Conservation (phyloP, 2,888 invertebrate genomes). For the Catocala sponsa region DNA sequence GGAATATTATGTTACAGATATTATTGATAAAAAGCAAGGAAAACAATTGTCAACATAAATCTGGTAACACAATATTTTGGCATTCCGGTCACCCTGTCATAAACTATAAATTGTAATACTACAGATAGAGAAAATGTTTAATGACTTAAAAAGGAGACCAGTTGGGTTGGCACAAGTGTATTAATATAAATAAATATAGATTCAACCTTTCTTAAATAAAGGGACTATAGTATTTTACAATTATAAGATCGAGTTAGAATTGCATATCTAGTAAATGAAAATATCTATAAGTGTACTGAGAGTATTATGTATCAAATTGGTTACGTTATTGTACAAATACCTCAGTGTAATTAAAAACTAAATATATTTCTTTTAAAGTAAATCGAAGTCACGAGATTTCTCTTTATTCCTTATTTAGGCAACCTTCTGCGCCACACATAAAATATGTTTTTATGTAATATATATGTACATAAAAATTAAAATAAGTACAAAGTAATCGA, state of each 20-base stretch:
- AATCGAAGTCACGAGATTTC: conserved; percentile 22
- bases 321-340: conserved; percentile 12
- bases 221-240: conserved; percentile 9
- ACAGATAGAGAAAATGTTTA: conserved; percentile 37
- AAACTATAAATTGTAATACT: conserved; percentile 38
- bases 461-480: conserved; percentile 26
- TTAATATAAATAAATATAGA: conserved; percentile 37
- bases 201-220: conserved; percentile 23
- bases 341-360: conserved; percentile 6
- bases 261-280: conserved; percentile 7
- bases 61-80: conserved; percentile 69
- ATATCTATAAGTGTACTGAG: conserved; percentile 6
- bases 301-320: conserved; percentile 9
- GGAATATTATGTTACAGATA: conserved; percentile 11
- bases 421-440: not conserved
- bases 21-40: conserved; percentile 12
- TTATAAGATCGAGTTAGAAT: conserved; percentile 18
- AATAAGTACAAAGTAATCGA: conserved; percentile 51
- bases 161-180: conserved; percentile 44
- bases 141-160: conserved; percentile 34
- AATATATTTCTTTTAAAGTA: conserved; percentile 16
- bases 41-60: conserved; percentile 28
- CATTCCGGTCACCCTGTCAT: conserved; percentile 59
- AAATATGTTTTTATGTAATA: conserved; percentile 9
- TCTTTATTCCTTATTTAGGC: conserved; percentile 8